phyloP scores from a whole-genome alignment of 1,140 invertebrate genomes.

The Frieseomelitta varia region DNA sequence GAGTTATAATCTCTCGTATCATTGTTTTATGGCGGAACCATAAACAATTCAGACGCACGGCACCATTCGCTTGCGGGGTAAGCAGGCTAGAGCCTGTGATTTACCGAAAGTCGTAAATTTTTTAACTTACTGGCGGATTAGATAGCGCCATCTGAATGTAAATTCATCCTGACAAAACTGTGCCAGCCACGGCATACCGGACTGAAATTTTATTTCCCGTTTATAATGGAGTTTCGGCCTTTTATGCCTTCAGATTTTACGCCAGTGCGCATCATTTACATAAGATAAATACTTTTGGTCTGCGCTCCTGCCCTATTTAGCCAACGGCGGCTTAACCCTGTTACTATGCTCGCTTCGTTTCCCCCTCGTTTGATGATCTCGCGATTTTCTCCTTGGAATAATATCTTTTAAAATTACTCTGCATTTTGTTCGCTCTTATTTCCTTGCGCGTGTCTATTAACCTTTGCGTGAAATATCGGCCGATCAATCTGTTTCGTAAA shows the following conservation, averaged over 20 bases:
- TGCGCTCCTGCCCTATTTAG: slow-evolving; percentile 40
- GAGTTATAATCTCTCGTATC: slow-evolving; percentile 71
- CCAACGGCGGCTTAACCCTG: slow-evolving; percentile 50
- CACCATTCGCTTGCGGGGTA: slow-evolving; percentile 52
- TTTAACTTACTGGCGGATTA: slow-evolving; percentile 76
- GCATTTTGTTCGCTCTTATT: too few relatives aligned
- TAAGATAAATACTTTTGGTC: slow-evolving; percentile 58
- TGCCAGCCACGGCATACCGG: slow-evolving; percentile 50
- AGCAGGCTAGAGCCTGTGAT: slow-evolving; percentile 65
- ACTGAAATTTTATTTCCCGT: slow-evolving; percentile 42
- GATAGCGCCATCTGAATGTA: slow-evolving; percentile 73
- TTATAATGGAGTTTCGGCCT: slow-evolving; percentile 21
- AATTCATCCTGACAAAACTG: slow-evolving; percentile 72
- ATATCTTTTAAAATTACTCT: neutral
- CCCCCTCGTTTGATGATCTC: neutral
- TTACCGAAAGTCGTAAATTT: slow-evolving; percentile 78
- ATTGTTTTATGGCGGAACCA: slow-evolving; percentile 76
- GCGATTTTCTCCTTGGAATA: slow-evolving; percentile 19
- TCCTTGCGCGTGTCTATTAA: neutral
- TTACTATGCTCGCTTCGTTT: slow-evolving; percentile 36
- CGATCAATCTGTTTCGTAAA: too few relatives aligned
- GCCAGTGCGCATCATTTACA: slow-evolving; percentile 57
- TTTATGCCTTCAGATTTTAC: slow-evolving; percentile 33
- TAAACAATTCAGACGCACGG: slow-evolving; percentile 72
- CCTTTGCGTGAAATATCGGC: neutral